A percentile compares a stretch with the other conserved stretches of the same genome.
Conservation (phyloP, 1,140 invertebrate genomes). For the Tetramorium parvispinum region DNA sequence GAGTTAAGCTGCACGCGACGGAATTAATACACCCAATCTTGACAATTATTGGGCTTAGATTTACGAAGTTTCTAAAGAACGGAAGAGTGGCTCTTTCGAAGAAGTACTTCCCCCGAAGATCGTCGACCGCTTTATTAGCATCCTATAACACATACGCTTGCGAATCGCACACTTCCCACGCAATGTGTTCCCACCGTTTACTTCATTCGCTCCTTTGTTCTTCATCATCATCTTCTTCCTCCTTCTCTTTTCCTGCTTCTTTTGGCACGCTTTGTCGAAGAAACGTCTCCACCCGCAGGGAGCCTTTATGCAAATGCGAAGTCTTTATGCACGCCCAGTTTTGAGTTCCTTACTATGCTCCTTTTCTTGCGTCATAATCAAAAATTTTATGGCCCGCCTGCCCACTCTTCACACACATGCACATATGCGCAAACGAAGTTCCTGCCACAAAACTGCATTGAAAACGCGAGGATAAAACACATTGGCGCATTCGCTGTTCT, state of each 20-base stretch:
- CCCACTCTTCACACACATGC: not conserved
- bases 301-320: constrained; percentile 62
- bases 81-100: constrained; percentile 19
- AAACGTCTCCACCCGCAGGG: constrained; percentile 36
- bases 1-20: not conserved
- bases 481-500: constrained; percentile 11
- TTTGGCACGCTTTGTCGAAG: constrained; percentile 62
- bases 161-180: constrained; percentile 48
- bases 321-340: constrained; percentile 66
- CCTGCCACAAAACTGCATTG: constrained; percentile 18
- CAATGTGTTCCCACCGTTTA: constrained; percentile 64
- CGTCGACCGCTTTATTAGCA: constrained; percentile 43
- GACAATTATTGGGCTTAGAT: constrained; percentile 1
- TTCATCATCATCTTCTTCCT: constrained; percentile 14
- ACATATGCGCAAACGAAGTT: not conserved
- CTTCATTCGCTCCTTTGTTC: constrained; percentile 57
- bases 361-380: constrained; percentile 37
- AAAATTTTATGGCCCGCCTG: constrained; percentile 42
- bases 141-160: constrained; percentile 1
- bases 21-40: constrained; percentile 20
- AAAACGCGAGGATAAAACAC: constrained; percentile 20
- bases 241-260: not conserved
- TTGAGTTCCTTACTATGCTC: constrained; percentile 47
- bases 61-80: constrained; percentile 4
- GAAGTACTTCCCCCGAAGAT: constrained; percentile 23